These are phyloP conservation scores for Lochmaea crataegi DNA, from an alignment of 2,888 invertebrate genomes.

Conservation along the genomic window DNA sequence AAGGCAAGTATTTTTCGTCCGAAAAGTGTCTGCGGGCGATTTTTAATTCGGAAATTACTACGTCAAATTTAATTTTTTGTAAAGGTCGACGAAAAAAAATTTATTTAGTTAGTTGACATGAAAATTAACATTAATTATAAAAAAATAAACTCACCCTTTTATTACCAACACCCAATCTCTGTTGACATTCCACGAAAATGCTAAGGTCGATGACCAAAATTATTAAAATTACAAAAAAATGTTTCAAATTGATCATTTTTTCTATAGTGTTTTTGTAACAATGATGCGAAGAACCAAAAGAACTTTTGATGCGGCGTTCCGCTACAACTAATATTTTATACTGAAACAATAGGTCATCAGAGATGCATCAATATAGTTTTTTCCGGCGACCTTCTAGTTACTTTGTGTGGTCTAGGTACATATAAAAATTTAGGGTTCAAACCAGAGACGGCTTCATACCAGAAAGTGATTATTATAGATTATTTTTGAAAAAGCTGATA, in stretches of 20 bases:
- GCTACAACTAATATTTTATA: slow-evolving; percentile 11
- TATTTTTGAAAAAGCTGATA: not conserved
- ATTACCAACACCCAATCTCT: slow-evolving; percentile 7
- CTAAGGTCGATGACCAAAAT: slow-evolving; percentile 20
- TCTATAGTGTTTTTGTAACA: not conserved
- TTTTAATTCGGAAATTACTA: too few relatives aligned
- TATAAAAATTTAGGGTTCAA: slow-evolving; percentile 8
- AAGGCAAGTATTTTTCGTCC: too few relatives aligned
- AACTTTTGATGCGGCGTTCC: not conserved
- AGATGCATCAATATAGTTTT: slow-evolving; percentile 17
- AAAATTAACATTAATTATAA: not conserved
- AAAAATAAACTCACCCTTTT: slow-evolving; percentile 28
- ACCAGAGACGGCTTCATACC: not conserved
- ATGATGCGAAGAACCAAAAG: slow-evolving; percentile 1
- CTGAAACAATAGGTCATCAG: slow-evolving; percentile 28
- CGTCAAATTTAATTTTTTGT: too few relatives aligned
- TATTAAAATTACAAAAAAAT: slow-evolving; percentile 13
- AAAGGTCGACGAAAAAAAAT: too few relatives aligned
- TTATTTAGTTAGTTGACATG: not conserved
- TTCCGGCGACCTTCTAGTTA: slow-evolving; percentile 18
- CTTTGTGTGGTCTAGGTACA: slow-evolving; percentile 24
- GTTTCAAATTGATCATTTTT: slow-evolving; percentile 21
- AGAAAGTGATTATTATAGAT: not conserved
- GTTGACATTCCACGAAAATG: slow-evolving; percentile 32
- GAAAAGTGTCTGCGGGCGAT: too few relatives aligned